A percentile compares a stretch with the other conserved stretches of the same genome.
Evolutionary conservation across 2,888 invertebrate genomes (phyloP).

Genomic region (Aspidiotus destructor): DNA sequence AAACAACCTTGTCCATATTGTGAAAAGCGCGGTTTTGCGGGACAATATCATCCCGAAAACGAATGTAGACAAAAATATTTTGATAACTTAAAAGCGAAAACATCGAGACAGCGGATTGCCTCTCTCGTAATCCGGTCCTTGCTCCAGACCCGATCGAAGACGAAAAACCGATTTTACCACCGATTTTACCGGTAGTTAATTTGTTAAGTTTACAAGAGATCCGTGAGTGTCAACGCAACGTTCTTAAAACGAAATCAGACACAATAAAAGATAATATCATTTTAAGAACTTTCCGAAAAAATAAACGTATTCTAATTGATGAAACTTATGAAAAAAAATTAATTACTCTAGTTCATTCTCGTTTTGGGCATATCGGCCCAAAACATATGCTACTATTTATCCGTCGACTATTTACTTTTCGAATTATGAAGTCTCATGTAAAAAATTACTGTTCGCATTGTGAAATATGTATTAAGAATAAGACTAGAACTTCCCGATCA

Average conservation of each 20-base stretch:
- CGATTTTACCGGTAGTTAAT: conserved; percentile 1
- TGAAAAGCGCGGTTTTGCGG: conserved; percentile 3
- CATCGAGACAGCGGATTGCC: conserved; percentile 35
- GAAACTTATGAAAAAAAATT: not conserved
- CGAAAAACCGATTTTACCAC: conserved; percentile 8
- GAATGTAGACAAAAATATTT: conserved; percentile 1
- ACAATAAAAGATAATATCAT: conserved; percentile 6
- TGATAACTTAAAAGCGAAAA: not conserved
- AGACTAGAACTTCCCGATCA: conserved; percentile 9
- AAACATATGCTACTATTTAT: too few relatives aligned
- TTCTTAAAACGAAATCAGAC: conserved; percentile 14
- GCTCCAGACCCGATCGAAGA: too few relatives aligned
- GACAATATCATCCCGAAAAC: conserved; percentile 3
- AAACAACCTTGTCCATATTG: conserved; percentile 8
- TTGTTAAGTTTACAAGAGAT: conserved; percentile 11
- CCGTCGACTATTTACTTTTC: not conserved
- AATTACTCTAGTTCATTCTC: too few relatives aligned
- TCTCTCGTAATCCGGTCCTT: conserved; percentile 36
- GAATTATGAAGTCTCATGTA: too few relatives aligned
- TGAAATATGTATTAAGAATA: too few relatives aligned
- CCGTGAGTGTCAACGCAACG: conserved; percentile 6
- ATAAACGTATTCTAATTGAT: conserved; percentile 2
- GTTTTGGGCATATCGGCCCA: too few relatives aligned
- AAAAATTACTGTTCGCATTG: too few relatives aligned
- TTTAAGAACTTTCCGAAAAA: not conserved